These are phyloP conservation scores for Zaprionus taronus DNA, from an alignment of 1,140 invertebrate genomes.

Conservation along the genomic window DNA sequence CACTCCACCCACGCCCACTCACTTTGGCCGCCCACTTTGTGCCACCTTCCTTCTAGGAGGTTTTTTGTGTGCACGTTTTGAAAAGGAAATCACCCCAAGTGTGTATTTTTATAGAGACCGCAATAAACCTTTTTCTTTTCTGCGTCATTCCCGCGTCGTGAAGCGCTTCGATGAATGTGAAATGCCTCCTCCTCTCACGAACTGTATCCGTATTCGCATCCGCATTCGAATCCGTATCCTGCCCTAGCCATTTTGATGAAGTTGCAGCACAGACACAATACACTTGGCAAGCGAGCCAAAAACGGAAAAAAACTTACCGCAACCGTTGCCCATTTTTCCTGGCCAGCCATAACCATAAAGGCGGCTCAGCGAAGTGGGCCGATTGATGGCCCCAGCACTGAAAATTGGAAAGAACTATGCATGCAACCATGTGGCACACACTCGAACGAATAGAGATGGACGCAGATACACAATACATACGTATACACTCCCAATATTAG, in stretches of 20 bases:
- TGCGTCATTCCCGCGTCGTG: constrained; percentile 35
- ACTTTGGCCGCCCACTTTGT: constrained; percentile 19
- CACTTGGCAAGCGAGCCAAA: constrained; percentile 28
- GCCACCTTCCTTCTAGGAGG: constrained; percentile 40
- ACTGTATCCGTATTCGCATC: constrained; percentile 17
- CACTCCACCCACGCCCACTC: constrained; percentile 29
- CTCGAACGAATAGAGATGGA: neutral
- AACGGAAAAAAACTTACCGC: constrained; percentile 40
- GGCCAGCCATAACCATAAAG: constrained; percentile 73
- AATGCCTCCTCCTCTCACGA: constrained; percentile 31
- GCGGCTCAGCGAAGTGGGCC: constrained; percentile 60
- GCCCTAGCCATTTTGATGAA: constrained; percentile 58
- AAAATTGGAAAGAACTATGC: constrained; percentile 63
- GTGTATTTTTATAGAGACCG: constrained; percentile 82
- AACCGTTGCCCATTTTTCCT: constrained; percentile 47
- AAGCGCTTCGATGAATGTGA: constrained; percentile 55
- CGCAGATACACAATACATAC: neutral
- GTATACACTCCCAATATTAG: neutral
- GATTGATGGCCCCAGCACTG: constrained; percentile 75
- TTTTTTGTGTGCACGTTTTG: constrained; percentile 66
- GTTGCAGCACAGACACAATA: constrained; percentile 76
- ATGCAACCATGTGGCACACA: constrained; percentile 27
- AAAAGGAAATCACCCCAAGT: constrained; percentile 82
- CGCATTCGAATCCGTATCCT: neutral
- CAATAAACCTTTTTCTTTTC: constrained; percentile 81